These are phyloP conservation scores for Cottus gobio DNA, from an alignment of 2,113 vertebrate genomes.

Conservation along the genomic window DNA sequence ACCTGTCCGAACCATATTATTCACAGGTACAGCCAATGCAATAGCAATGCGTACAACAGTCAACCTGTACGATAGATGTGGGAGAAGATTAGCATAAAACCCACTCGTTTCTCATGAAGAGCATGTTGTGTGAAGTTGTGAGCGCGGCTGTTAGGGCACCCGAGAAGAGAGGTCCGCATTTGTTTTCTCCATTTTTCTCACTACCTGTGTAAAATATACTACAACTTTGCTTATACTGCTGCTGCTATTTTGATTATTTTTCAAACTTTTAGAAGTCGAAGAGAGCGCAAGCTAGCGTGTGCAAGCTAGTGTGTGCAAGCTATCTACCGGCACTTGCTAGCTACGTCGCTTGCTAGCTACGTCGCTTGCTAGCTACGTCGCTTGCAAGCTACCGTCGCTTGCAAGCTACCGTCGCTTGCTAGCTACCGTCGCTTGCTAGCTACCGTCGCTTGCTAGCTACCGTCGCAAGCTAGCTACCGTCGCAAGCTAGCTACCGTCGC, in stretches of 20 bases:
- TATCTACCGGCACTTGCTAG: too few species aligned
- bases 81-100: slow-evolving; percentile 74
- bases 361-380: too few species aligned
- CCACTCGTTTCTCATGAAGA: slow-evolving; percentile 62
- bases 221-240: not conserved
- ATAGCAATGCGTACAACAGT: slow-evolving; percentile 5
- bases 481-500: too few species aligned
- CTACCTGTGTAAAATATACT: not conserved
- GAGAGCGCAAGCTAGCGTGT: too few species aligned
- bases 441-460: too few species aligned
- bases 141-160: slow-evolving; percentile 33
- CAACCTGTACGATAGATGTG: slow-evolving; percentile 54
- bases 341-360: too few species aligned
- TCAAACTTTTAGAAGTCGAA: not conserved
- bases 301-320: too few species aligned
- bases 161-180: slow-evolving; percentile 1
- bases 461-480: too few species aligned
- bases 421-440: too few species aligned
- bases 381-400: too few species aligned
- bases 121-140: slow-evolving; percentile 38
- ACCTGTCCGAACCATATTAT: slow-evolving; percentile 35
- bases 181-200: not conserved
- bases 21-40: slow-evolving; percentile 10
- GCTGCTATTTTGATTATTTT: not conserved
- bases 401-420: too few species aligned